Conservation (phyloP, 53 echinoderm and acorn worm species). For the Echinarachnius parma region DNA sequence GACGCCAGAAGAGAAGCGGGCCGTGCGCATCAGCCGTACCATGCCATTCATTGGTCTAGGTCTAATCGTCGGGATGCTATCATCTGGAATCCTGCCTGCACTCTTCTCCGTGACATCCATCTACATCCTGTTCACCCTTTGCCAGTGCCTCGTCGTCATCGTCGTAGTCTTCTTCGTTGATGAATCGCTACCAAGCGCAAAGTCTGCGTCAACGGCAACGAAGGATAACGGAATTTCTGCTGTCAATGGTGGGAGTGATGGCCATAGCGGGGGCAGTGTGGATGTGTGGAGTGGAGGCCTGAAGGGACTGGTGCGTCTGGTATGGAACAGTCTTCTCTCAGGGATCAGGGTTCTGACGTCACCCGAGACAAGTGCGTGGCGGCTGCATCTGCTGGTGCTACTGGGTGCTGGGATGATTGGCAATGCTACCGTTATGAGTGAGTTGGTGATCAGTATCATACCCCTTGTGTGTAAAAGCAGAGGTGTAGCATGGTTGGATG, state of each 20-base stretch:
- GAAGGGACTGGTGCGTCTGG: neutral
- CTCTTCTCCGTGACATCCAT: slow-evolving; percentile 32
- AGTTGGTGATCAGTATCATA: too few species aligned
- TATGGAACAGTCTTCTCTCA: slow-evolving; percentile 16
- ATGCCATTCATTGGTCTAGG: slow-evolving; percentile 56
- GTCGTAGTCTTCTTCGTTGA: slow-evolving; percentile 14
- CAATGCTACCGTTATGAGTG: slow-evolving; percentile 41
- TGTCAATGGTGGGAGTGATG: neutral
- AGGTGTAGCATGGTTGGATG: too few species aligned
- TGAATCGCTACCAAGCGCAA: slow-evolving; percentile 13
- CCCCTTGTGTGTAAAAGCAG: too few species aligned
- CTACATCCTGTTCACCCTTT: neutral
- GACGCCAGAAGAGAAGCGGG: slow-evolving; percentile 55
- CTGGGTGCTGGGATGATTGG: slow-evolving; percentile 30
- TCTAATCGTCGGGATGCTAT: slow-evolving; percentile 42
- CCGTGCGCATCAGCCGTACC: slow-evolving; percentile 40
- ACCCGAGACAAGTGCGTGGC: slow-evolving; percentile 13
- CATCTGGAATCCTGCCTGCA: slow-evolving; percentile 48
- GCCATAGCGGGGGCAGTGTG: neutral
- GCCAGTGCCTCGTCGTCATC: slow-evolving; percentile 9
- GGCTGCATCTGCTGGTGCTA: slow-evolving; percentile 32
- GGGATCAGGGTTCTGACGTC: slow-evolving; percentile 16
- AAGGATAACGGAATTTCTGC: neutral
- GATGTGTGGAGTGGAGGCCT: neutral
- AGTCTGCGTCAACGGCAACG: neutral